Percentiles rank a stretch among this genome's conserved stretches.
Evolutionary conservation across 2,888 invertebrate species (phyloP).

Genomic region (Ophion ventricosus): DNA sequence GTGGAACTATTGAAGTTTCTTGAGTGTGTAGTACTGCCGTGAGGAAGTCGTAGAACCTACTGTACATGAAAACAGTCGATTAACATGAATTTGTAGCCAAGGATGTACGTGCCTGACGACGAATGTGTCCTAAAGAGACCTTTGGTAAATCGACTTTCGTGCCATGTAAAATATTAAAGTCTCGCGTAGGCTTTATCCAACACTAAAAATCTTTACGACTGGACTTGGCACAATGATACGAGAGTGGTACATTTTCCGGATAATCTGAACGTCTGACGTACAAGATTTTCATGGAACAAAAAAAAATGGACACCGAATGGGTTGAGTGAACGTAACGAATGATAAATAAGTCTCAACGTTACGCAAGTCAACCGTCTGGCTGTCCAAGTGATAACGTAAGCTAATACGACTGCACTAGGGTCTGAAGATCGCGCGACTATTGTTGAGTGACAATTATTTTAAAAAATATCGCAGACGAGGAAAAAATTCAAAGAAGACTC

Average conservation of each 20-base stretch:
- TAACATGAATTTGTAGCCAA: slow-evolving; percentile 39
- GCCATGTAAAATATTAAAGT: slow-evolving; percentile 7
- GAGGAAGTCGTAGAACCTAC: background rate
- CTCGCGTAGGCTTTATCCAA: slow-evolving; percentile 15
- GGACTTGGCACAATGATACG: background rate
- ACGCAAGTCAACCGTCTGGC: no score
- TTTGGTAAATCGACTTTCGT: slow-evolving; percentile 3
- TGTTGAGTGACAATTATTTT: no score
- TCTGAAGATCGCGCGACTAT: no score
- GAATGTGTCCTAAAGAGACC: slow-evolving; percentile 17
- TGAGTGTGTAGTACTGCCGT: background rate
- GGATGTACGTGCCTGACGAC: slow-evolving; percentile 52
- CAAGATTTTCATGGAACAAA: background rate
- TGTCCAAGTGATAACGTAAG: no score
- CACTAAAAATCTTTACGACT: slow-evolving; percentile 8
- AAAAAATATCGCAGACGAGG: no score
- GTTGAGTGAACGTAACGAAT: background rate
- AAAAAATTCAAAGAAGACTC: no score
- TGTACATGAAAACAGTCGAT: slow-evolving; percentile 27
- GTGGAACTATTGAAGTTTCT: background rate
- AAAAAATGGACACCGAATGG: slow-evolving; percentile 9
- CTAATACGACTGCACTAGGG: no score
- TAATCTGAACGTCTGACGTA: background rate
- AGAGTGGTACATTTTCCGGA: slow-evolving; percentile 5
- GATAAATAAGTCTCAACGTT: background rate